These are phyloP conservation scores for Mesorhabditis sp. DNA, from an alignment of 2,888 invertebrate genomes.

Conservation along the genomic window DNA sequence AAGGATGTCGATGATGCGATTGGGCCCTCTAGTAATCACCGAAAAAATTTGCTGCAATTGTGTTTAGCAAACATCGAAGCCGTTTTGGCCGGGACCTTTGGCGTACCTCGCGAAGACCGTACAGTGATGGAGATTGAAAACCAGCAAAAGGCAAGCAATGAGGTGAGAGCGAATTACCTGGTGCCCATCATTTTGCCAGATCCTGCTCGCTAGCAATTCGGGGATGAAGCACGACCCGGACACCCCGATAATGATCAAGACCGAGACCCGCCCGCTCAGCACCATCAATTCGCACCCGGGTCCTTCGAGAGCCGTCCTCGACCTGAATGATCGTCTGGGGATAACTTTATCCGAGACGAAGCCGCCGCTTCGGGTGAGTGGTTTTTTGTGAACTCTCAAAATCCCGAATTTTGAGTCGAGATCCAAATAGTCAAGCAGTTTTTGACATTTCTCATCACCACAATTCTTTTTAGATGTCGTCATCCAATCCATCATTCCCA, in stretches of 20 bases:
- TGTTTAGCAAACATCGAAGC: constrained; percentile 1
- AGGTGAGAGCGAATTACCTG: too few relatives aligned
- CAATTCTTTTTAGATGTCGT: too few relatives aligned
- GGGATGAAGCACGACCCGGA: too few relatives aligned
- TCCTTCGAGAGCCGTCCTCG: not conserved
- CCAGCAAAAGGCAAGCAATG: too few relatives aligned
- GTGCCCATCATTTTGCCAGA: too few relatives aligned
- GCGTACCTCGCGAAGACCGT: not conserved
- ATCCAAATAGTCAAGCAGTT: too few relatives aligned
- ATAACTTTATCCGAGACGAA: not conserved
- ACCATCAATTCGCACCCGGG: not conserved
- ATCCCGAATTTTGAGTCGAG: not conserved
- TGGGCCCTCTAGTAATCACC: not conserved
- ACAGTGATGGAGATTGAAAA: not conserved
- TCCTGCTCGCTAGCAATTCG: too few relatives aligned
- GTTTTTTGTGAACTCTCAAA: not conserved
- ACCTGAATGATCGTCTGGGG: constrained; percentile 1
- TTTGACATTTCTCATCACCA: too few relatives aligned
- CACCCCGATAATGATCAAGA: too few relatives aligned
- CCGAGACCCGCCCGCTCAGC: too few relatives aligned
- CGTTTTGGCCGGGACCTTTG: not conserved
- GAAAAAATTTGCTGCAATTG: not conserved
- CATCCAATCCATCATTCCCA: not conserved
- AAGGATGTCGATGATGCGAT: constrained; percentile 84
- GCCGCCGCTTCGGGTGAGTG: not conserved